Evolutionary conservation across 2,888 invertebrate species (phyloP), one percentile per base, ranked within the genome.

Genomic region (Chorisops tibialis): DNA sequence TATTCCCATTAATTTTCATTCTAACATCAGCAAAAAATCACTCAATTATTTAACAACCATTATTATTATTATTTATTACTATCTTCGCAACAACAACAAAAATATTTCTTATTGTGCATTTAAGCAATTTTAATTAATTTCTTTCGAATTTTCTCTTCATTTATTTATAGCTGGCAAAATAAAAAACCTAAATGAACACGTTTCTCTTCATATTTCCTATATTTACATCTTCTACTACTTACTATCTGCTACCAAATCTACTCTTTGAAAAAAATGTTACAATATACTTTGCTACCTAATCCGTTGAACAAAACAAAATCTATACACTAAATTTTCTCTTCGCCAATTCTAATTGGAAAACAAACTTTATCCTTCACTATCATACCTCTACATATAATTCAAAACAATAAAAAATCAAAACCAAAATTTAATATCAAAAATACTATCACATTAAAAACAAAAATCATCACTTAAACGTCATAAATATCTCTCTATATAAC

Each of bases 101-200:
- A 30, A 9, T 30, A 30, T 9, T 30, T 7, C 30, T 30, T 30
- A 30, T 30, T 30, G 9, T 30, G 30, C 30, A 30, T 30, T 30
- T n/a, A 1, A 7, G 9, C 30, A 30, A n/a, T 30, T 30, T 30
- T 30, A 30, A 30, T 30, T 30, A 30, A 30, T 30, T 30, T 30
- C 30, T 30, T 30, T 30, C 30, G n/a, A 30, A 30, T 16, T 41
- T 54, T 35, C 30, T 45, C 43, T 39, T 45, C 45, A 56, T 56
- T 56, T 63, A 54, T 39, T 63, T 63, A 59, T 63, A 63, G 63
- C 63, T 59, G 63, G 63, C 56, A 60, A 63, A 39, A 56, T 59
- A 45, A 59, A 52, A 63, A 63, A 60, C 59, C 51, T 63, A 54
- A 59, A 45, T 50, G 41, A 59, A 59, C 41, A 63, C 59, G 60